Base-by-base conservation (phyloP, 2,888 invertebrate species). In the Drosophila silvestris region DNA sequence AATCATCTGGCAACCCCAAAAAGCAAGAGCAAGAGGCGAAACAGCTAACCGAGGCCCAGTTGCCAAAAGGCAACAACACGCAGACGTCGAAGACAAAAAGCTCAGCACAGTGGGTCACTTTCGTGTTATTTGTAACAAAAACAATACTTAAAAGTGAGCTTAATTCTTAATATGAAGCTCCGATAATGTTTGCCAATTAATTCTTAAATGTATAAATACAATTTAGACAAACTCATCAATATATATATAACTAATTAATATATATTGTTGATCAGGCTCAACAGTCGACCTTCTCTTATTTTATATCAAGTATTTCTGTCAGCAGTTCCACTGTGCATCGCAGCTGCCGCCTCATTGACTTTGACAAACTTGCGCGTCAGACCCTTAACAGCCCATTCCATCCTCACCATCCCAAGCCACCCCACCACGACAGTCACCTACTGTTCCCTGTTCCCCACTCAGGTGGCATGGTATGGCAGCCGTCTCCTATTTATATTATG, bases 341-440 rank as follows among this genome's bases (percentile, higher is more conserved):
- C 44, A 28, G 51, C 30, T 63, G 66, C 62, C 71, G 82, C 82
- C 79, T 79, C 79, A 47, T 47, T 47, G 74, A 81, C 76, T 77
- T 83, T 85, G 77, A 72, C 69, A 56, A 79, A 77, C 79, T 81
- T 81, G 71, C 66, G 74, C 67, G 68, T 56, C 65, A 70, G 66
- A 65, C 74, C 66, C 65, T 66, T 61, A 54, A 63, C 44, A 30
- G 33, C 44, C 44, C 41, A 22, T 12, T 22, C 12, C 41, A 47
- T 14, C 47, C 7, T 7, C 4, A 14, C 22, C 7, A 14, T 44
- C 4, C 7, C 26, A 26, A 26, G 1, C 0, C 7, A 47, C 5
- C 4, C n/a, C n/a, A 5, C n/a, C 32, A 28, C 28, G 62, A 10
- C 10, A n/a, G 50, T 51, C 19, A 28, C 53, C 59, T 4, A 4